Percentiles rank a stretch among this genome's conserved stretches.
Conservation (phyloP, 2,797 vertebrate species). For the Leptatherina wallacei region DNA sequence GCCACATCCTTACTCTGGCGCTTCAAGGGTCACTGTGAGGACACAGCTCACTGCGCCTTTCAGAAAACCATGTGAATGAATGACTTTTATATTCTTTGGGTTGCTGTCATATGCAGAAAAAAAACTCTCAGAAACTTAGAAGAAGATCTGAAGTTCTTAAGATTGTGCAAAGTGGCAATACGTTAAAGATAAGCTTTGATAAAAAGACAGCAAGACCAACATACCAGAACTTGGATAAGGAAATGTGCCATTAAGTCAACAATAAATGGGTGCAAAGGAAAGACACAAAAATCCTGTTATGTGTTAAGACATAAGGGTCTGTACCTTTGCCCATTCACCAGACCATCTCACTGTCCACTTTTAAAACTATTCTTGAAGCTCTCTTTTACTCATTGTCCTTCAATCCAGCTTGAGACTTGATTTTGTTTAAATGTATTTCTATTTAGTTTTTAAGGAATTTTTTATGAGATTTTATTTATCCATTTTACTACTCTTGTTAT, state of each 20-base stretch:
- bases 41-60: conserved; percentile 43
- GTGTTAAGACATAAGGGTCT: conserved; percentile 10
- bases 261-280: conserved; percentile 10
- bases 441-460: too few species aligned
- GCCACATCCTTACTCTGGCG: conserved; percentile 53
- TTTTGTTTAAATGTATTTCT: too few species aligned
- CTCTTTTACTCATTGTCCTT: too few species aligned
- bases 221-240: conserved; percentile 9
- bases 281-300: conserved; percentile 8
- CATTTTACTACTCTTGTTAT: too few species aligned
- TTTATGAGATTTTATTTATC: too few species aligned
- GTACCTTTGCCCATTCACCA: background rate
- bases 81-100: conserved; percentile 28
- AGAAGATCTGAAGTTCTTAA: conserved; percentile 15
- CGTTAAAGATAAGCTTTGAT: conserved; percentile 19
- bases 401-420: too few species aligned
- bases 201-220: conserved; percentile 36
- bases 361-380: too few species aligned
- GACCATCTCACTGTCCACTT: too few species aligned
- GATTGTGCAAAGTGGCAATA: conserved; percentile 19
- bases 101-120: conserved; percentile 8
- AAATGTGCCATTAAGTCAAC: conserved; percentile 9
- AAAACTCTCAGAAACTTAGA: conserved; percentile 11
- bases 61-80: conserved; percentile 41
- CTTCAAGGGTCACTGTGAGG: conserved; percentile 51